These are phyloP conservation scores for Stigmatopora nigra DNA, from an alignment of 2,113 vertebrate species.

Conservation along the genomic window DNA sequence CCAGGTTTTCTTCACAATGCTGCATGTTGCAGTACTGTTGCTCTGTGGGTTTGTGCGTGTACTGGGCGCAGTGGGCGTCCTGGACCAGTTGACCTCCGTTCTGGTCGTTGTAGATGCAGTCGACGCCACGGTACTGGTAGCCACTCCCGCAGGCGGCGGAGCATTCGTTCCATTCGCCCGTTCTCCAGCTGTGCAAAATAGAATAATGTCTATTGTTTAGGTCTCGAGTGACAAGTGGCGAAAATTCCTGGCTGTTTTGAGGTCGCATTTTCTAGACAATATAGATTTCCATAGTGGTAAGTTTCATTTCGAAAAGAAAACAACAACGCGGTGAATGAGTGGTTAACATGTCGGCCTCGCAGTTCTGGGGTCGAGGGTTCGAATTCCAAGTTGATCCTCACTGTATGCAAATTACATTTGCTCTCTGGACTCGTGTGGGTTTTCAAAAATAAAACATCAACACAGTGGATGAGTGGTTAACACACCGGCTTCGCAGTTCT, in stretches of 20 bases:
- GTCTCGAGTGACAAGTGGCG: too few species aligned
- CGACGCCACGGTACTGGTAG: constrained; percentile 79
- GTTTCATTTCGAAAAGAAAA: background rate
- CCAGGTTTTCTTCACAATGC: constrained; percentile 72
- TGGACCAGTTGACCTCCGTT: constrained; percentile 69
- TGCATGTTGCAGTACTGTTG: constrained; percentile 80
- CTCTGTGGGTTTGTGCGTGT: constrained; percentile 69
- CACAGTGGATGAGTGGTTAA: too few species aligned
- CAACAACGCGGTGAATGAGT: background rate
- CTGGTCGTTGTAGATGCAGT: constrained; percentile 73
- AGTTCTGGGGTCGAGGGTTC: too few species aligned
- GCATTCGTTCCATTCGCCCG: constrained; percentile 80
- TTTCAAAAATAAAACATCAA: too few species aligned
- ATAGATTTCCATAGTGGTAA: background rate
- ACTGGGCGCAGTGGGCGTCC: constrained; percentile 70
- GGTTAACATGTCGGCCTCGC: too few species aligned
- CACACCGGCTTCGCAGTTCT: too few species aligned
- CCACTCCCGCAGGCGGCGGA: constrained; percentile 83
- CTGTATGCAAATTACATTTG: too few species aligned
- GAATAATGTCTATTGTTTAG: constrained; percentile 4
- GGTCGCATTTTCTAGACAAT: too few species aligned
- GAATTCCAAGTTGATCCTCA: too few species aligned
- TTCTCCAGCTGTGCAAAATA: constrained; percentile 79
- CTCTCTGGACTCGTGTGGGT: too few species aligned
- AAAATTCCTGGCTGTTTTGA: too few species aligned